Conservation (phyloP, 1,140 invertebrate genomes). For the Micrasema longulum region DNA sequence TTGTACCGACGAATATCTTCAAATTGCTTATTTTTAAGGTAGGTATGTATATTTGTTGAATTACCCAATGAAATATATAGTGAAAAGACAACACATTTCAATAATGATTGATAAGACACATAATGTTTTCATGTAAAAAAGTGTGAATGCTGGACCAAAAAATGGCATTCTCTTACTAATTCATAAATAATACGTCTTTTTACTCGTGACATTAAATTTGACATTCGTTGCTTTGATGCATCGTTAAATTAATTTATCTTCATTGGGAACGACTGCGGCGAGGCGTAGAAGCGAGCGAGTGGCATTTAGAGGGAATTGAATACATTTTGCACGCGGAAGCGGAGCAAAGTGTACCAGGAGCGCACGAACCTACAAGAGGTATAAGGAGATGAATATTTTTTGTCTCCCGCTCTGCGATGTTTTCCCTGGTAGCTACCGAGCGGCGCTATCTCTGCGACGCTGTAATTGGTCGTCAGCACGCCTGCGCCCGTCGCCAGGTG, state of each 20-base stretch:
- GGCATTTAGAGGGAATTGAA: conserved; percentile 7
- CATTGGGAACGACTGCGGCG: conserved; percentile 25
- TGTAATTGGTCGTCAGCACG: conserved; percentile 34
- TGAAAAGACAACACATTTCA: no score
- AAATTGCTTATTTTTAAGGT: no score
- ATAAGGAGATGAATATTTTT: conserved; percentile 21
- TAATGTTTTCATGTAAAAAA: no score
- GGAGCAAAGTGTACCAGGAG: conserved; percentile 23
- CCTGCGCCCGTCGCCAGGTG: conserved; percentile 27
- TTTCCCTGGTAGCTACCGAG: conserved; percentile 18
- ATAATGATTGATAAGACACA: no score
- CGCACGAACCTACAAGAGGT: conserved; percentile 26
- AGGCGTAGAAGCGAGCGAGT: conserved; percentile 1
- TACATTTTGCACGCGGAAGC: conserved; percentile 32
- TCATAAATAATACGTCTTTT: no score
- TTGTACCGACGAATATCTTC: no score
- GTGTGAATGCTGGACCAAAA: no score
- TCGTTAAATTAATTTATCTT: conserved; percentile 36
- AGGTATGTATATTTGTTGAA: no score
- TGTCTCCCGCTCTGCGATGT: conserved; percentile 11
- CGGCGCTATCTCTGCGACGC: conserved; percentile 16
- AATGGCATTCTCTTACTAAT: no score
- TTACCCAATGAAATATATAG: no score
- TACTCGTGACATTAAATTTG: conserved; percentile 1
- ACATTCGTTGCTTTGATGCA: conserved; percentile 14